phyloP scores from a whole-genome alignment of 2,888 invertebrate species.

The Brachycybe producta region DNA sequence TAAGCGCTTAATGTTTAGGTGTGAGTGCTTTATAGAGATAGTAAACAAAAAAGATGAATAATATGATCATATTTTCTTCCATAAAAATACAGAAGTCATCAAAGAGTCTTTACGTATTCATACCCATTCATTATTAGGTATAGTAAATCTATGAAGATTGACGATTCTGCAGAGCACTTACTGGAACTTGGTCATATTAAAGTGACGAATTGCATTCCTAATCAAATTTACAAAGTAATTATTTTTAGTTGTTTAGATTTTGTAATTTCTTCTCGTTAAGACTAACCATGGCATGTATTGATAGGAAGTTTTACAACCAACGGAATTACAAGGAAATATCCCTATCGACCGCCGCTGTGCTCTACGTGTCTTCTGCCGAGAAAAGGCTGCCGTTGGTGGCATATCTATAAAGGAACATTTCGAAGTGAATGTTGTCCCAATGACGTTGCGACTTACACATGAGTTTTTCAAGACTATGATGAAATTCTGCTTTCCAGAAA shows the following conservation, averaged over 20 bases:
- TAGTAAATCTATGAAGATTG: constrained; percentile 88
- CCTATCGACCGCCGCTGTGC: constrained; percentile 85
- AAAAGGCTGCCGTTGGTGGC: constrained; percentile 94
- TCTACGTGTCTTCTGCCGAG: constrained; percentile 84
- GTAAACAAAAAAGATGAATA: not conserved
- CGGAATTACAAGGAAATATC: constrained; percentile 68
- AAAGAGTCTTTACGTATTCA: not conserved
- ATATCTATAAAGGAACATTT: constrained; percentile 98
- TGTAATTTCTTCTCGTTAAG: too few species aligned
- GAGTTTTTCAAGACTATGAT: constrained; percentile 95
- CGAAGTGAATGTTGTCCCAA: constrained; percentile 92
- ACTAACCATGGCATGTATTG: too few species aligned
- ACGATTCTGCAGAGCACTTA: constrained; percentile 94
- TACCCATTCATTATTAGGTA: constrained; percentile 45
- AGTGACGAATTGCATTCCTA: constrained; percentile 87
- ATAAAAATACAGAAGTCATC: not conserved
- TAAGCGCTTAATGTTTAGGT: too few species aligned
- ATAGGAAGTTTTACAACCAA: constrained; percentile 61
- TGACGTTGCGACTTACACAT: constrained; percentile 71
- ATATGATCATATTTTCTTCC: not conserved
- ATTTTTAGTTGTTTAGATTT: constrained; percentile 2
- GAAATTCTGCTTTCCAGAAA: constrained; percentile 92
- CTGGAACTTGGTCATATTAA: constrained; percentile 90
- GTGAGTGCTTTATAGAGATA: not conserved
- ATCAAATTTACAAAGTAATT: constrained; percentile 66